These are phyloP conservation scores for Podilymbus podiceps DNA, from an alignment of 2,113 vertebrate species.

Conservation along the genomic window DNA sequence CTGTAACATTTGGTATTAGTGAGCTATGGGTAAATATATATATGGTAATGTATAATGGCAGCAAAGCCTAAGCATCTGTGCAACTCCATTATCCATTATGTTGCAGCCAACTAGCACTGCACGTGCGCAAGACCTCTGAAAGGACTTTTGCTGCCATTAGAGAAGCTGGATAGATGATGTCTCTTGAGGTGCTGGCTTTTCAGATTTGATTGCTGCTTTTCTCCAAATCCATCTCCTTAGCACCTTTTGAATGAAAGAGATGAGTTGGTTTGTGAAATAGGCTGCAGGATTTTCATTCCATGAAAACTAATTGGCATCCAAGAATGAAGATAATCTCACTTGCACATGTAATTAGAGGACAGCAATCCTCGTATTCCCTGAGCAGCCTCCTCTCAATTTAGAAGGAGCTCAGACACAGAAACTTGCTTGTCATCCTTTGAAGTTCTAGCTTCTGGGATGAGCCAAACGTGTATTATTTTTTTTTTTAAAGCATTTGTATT, in stretches of 20 bases:
- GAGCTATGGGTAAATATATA: background rate
- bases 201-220: background rate
- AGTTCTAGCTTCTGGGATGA: background rate
- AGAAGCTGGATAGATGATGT: background rate
- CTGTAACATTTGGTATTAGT: background rate
- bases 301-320: background rate
- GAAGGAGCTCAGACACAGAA: background rate
- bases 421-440: background rate
- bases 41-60: accelerated
- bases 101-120: background rate
- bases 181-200: background rate
- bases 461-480: background rate
- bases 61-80: background rate
- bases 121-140: background rate
- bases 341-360: background rate
- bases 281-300: background rate
- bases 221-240: background rate
- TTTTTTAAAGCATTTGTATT: background rate
- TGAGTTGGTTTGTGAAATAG: background rate
- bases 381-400: background rate
- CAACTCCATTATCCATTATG: accelerated
- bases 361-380: background rate
- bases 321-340: background rate
- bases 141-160: background rate
- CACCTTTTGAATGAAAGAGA: background rate